Base-by-base conservation (phyloP, 2,888 invertebrate species). In the Leucophenga maculata region DNA sequence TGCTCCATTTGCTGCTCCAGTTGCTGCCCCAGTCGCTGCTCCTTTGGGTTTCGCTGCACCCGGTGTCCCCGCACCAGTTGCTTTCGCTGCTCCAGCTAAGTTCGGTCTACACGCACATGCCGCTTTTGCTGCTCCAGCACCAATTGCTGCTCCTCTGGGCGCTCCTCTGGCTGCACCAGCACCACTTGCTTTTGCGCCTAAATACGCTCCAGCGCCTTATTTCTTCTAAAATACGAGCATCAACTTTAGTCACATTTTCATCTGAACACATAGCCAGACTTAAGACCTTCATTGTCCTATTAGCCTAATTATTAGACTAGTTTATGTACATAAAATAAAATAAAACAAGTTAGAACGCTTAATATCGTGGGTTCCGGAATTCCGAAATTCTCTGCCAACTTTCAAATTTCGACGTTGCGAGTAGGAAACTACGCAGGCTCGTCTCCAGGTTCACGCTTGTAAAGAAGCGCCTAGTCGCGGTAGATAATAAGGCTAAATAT, bases 11-110 rank as follows among this genome's bases (percentile, higher is more conserved):
- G 74, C 77, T 14, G 55, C 70, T 26, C 65, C 72, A 0, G 72
- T 85, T 31, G 77, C 80, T 18, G 80, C 78, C 6, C 75, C 83
- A 65, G 79, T 80, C 22, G 76, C 70, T 14, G 74, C 80, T 18
- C 72, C 79, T n/a, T n/a, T n/a, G n/a, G n/a, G n/a, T n/a, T 72
- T 74, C 44, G 73, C 72, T 20, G 72, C 76, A 8, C 68, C 67
- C 26, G 68, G 67, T 50, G 65, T 60, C 0, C 50, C 71, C 1
- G 72, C 76, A n/a, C 39, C 2, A 4, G 26, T 68, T 11, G 66
- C 69, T 20, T 70, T 78, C 50, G 76, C 79, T 6, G 74, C 77
- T 1, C 77, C 78, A 1, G 77, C 73, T 16, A 67, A n/a, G n/a
- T n/a, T 68, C 39, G 62, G 60, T n/a, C 65, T 62, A 22, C 18